Conservation (phyloP, 2,797 vertebrate genomes). For the Premnoplex brunnescens region DNA sequence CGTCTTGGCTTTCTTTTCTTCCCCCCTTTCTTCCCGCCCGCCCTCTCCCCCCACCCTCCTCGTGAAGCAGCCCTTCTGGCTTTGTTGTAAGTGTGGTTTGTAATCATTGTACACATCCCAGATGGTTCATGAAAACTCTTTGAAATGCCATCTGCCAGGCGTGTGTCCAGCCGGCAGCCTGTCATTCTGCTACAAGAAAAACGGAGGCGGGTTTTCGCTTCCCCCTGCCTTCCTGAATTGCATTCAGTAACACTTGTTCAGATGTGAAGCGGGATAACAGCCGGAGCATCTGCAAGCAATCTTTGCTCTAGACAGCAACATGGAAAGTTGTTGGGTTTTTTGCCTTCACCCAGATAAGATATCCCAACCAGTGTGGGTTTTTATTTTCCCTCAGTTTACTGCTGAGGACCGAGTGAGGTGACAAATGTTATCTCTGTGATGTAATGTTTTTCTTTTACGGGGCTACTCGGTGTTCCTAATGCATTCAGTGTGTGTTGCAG, state of each 20-base stretch:
- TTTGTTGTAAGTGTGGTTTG: slow-evolving; percentile 78
- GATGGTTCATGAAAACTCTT: slow-evolving; percentile 82
- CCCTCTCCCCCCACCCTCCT: slow-evolving; percentile 14
- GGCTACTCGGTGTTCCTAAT: background rate
- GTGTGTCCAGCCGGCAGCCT: slow-evolving; percentile 81
- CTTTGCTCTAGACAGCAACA: slow-evolving; percentile 29
- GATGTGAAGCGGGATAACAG: slow-evolving; percentile 53
- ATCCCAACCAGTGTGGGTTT: background rate
- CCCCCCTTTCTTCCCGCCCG: background rate
- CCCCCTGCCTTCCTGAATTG: slow-evolving; percentile 60
- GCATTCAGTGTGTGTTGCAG: background rate
- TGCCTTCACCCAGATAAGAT: slow-evolving; percentile 19
- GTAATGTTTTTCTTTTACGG: background rate
- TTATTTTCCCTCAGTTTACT: slow-evolving; percentile 22
- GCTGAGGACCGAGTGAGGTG: background rate
- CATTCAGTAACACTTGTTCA: slow-evolving; percentile 54
- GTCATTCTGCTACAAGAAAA: slow-evolving; percentile 76
- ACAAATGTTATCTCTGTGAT: slow-evolving; percentile 52
- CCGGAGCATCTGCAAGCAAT: slow-evolving; percentile 59
- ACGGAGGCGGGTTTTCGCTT: slow-evolving; percentile 66
- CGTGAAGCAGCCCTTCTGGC: slow-evolving; percentile 76
- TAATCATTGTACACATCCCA: slow-evolving; percentile 83
- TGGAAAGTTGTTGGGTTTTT: slow-evolving; percentile 41
- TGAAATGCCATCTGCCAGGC: slow-evolving; percentile 85
- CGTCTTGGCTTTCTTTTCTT: slow-evolving; percentile 14